These are phyloP conservation scores for Saccopteryx leptura DNA, from an alignment of 2,113 vertebrate genomes.

Conservation along the genomic window DNA sequence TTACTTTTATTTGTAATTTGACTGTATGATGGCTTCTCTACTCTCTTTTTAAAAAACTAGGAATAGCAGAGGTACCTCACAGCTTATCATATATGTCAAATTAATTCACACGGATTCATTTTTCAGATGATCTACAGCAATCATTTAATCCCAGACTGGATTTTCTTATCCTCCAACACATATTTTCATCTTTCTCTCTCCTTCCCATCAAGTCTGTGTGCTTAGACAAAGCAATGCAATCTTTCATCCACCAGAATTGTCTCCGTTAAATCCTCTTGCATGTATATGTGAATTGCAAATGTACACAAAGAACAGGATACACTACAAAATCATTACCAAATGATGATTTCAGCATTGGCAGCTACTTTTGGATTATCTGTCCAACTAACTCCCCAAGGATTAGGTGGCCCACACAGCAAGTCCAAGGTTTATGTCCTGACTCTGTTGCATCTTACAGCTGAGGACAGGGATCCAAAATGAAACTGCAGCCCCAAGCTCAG, in stretches of 20 bases:
- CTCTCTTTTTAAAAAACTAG: conserved; percentile 1
- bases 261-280: neutral
- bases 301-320: neutral
- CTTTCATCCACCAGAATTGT: neutral
- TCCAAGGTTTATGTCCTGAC: neutral
- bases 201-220: neutral
- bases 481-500: neutral
- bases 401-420: neutral
- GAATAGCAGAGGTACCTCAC: neutral
- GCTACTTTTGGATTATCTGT: neutral
- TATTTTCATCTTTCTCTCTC: neutral
- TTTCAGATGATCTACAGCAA: neutral
- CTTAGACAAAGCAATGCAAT: neutral
- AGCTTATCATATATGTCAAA: neutral
- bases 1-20: neutral
- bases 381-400: neutral
- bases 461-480: neutral
- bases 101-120: conserved; percentile 16
- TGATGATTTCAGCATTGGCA: neutral
- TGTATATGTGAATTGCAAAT: neutral
- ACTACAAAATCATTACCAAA: neutral
- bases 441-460: neutral
- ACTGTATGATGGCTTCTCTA: neutral
- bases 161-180: neutral
- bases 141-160: neutral